Base-by-base conservation (phyloP, 2,888 invertebrate species). In the Mesorhabditis belari region DNA sequence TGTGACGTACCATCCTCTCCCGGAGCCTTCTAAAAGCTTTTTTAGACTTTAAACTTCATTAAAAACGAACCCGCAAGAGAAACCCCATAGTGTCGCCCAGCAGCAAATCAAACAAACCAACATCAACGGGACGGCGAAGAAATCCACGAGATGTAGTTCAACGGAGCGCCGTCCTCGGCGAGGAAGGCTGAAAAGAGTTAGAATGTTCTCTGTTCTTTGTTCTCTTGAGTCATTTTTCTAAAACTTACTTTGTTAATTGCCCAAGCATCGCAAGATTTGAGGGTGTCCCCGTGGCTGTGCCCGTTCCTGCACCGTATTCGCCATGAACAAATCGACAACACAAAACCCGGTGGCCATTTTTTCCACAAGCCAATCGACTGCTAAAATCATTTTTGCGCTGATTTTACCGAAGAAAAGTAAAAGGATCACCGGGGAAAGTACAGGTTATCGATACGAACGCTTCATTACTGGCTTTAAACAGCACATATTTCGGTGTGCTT, bases 251-350 rank as follows among this genome's bases (percentile, higher is more conserved):
- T 54, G 62, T 70, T 6, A 77, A 61, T 54, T 76, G 73, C 27
- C 78, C 77, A 26, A 77, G 64, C 63, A 75, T 63, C 4, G 79
- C 77, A n/a, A 78, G 57, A 51, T 78, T 78, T 4, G 74, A 72
- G 4, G 77, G 74, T 5, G 77, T 78, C 51, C 78, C 78, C 2
- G 78, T 78, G 9, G 75, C 69, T 2, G 77, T 76, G 35, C 75
- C 76, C 26, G 76, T 75, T 55, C 78, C 78, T 35, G 77, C 77
- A n/a, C n/a, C n/a, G n/a, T n/a, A n/a, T n/a, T n/a, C n/a, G n/a
- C n/a, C n/a, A n/a, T n/a, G n/a, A n/a, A 55, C 73, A 72, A 50
- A 79, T 77, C 12, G 73, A 75, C 49, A 78, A 64, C 3, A 78
- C 64, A 0, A 78, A n/a, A 60, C 28, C 77, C 77, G 9, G 74